Base-by-base conservation (phyloP, 2,797 vertebrate species). In the Pteropus rufus region DNA sequence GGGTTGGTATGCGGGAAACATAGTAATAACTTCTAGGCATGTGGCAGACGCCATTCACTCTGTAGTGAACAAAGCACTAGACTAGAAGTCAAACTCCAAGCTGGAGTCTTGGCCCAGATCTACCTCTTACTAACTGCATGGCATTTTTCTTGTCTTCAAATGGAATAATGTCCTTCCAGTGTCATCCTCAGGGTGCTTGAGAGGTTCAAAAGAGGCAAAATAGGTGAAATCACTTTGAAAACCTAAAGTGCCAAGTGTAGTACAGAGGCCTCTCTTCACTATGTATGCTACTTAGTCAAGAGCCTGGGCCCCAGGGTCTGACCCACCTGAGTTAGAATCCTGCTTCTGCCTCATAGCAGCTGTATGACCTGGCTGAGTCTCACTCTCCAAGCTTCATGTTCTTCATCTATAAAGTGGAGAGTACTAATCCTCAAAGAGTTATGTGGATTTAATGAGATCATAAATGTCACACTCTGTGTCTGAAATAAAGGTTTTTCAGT, bases 361-460 rank as follows among this genome's bases (percentile, higher is more conserved):
- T 24, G 18, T 46, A 24, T 77, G 34, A 91, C 86, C 73, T 44
- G 79, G 39, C 39, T 69, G 82, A 79, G 58, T 70, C 64, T 39
- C n/a, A 36, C 44, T 84, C 60, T 70, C 64, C 36, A n/a, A 92
- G 79, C n/a, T 67, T 82, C 73, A 31, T 15, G 52, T 60, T 76
- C 96, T 91, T 91, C 89, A 34, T 91, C 76, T 60, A 11, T 60
- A 62, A 89, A 75, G 56, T 34, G 46, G n/a, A 65, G 39, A 89
- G 31, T 16, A 26, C 56, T 29, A 58, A 29, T 44, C 62, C 85
- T 95, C 94, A 91, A 92, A 96, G 70, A 26, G n/a, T 14, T 91
- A 64, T 36, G 64, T 76, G 70, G 62, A 58, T 89, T 93, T 96
- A 89, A 82, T 91, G 94, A 80, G 65, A 83, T 76, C 90, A 67